These are phyloP conservation scores for Scaptomyza tumidula DNA, from an alignment of 2,888 invertebrate species.

Conservation along the genomic window DNA sequence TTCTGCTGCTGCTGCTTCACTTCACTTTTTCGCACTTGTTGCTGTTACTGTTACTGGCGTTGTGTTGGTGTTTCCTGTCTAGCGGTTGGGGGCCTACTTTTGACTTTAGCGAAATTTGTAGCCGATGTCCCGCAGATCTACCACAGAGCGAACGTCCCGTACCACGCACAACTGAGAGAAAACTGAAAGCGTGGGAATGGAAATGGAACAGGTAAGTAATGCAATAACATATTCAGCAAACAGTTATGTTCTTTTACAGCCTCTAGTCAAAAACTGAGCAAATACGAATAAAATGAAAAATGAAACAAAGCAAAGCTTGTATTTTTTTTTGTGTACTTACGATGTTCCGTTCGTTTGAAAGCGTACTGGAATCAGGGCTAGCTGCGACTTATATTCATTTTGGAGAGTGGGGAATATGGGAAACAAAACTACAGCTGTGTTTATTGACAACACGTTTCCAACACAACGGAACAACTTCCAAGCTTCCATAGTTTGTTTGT, in stretches of 20 bases:
- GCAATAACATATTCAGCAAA: slow-evolving; percentile 12
- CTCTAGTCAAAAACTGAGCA: neutral
- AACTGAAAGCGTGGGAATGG: neutral
- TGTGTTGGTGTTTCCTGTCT: slow-evolving; percentile 65
- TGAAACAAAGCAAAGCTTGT: neutral
- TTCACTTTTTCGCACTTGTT: slow-evolving; percentile 53
- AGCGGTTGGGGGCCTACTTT: slow-evolving; percentile 63
- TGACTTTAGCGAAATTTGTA: slow-evolving; percentile 72
- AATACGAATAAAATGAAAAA: slow-evolving; percentile 1
- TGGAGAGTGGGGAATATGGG: neutral
- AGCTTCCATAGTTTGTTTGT: slow-evolving; percentile 10
- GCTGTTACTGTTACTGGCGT: slow-evolving; percentile 61
- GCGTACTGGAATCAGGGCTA: neutral
- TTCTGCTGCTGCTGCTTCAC: slow-evolving; percentile 42
- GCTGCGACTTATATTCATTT: neutral
- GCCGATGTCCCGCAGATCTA: slow-evolving; percentile 26
- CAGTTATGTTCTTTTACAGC: slow-evolving; percentile 32
- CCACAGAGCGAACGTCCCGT: neutral
- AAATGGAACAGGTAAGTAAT: slow-evolving; percentile 31
- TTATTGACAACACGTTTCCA: slow-evolving; percentile 57
- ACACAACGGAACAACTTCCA: slow-evolving; percentile 23
- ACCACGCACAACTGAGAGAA: too few relatives aligned
- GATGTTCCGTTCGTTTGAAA: too few relatives aligned
- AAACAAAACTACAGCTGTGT: slow-evolving; percentile 6
- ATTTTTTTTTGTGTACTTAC: neutral